phyloP scores from a whole-genome alignment of 2,888 invertebrate species.

The Aleiodes leptofemur region DNA sequence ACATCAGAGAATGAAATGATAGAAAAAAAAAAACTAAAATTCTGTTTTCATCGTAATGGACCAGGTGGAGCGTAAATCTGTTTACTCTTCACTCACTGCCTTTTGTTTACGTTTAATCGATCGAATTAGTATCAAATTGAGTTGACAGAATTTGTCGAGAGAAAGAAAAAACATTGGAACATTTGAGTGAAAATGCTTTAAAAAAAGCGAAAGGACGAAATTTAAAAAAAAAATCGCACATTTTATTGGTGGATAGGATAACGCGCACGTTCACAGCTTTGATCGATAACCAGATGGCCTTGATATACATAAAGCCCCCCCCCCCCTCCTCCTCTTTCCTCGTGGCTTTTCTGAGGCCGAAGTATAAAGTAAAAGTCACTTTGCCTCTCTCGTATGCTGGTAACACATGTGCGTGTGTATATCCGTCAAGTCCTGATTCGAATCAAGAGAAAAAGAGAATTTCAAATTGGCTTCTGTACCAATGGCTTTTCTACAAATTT shows the following conservation, averaged over 20 bases:
- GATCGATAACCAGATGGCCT: slow-evolving; percentile 68
- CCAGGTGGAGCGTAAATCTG: too few species aligned
- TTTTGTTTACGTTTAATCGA: too few species aligned
- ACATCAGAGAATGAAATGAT: too few species aligned
- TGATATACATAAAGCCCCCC: slow-evolving; percentile 57
- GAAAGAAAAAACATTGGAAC: background rate
- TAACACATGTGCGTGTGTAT: slow-evolving; percentile 15
- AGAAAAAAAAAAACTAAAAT: too few species aligned
- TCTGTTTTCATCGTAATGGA: too few species aligned
- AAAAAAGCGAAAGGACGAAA: background rate
- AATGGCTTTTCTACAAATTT: background rate
- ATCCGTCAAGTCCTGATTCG: slow-evolving; percentile 15
- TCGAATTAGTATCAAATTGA: too few species aligned
- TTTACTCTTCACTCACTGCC: too few species aligned
- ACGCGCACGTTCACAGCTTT: slow-evolving; percentile 56
- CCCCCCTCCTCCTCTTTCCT: background rate
- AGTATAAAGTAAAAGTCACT: slow-evolving; percentile 47
- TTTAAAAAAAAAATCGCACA: slow-evolving; percentile 29
- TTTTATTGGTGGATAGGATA: slow-evolving; percentile 49
- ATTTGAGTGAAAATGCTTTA: background rate
- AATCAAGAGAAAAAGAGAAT: slow-evolving; percentile 22
- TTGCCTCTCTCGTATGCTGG: background rate
- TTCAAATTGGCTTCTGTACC: background rate
- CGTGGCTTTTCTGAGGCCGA: slow-evolving; percentile 34
- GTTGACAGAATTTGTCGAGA: background rate